Evolutionary conservation across 2,888 invertebrate species (phyloP).

Genomic region (Ligdia adustata): DNA sequence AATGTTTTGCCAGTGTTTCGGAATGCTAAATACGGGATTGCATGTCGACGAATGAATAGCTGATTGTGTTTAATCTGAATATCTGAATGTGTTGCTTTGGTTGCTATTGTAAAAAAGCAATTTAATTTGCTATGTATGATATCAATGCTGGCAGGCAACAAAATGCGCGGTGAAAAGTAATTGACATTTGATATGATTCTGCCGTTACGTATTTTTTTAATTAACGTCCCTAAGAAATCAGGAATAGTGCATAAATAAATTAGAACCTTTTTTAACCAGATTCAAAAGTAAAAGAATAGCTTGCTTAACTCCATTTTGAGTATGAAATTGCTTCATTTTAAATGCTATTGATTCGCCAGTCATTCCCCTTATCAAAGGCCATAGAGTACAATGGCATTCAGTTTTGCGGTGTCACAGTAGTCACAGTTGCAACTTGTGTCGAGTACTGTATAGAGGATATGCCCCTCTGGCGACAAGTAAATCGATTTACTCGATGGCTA

Average conservation of each 20-base stretch:
- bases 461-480: conserved; percentile 60
- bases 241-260: no score
- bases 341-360: neutral
- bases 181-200: conserved; percentile 1
- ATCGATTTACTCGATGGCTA: conserved; percentile 60
- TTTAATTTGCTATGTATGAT: conserved; percentile 16
- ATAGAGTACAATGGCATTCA: conserved; percentile 40
- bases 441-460: conserved; percentile 63
- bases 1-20: conserved; percentile 38
- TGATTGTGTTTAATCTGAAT: conserved; percentile 24
- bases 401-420: conserved; percentile 59
- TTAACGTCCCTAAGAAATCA: no score
- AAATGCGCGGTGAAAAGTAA: conserved; percentile 2
- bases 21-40: conserved; percentile 37
- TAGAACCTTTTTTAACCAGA: no score
- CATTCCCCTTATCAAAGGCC: conserved; percentile 9
- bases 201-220: no score
- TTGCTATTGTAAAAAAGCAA: conserved; percentile 17
- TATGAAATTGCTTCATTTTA: no score
- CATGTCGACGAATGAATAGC: conserved; percentile 34
- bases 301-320: no score
- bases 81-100: conserved; percentile 12
- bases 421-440: conserved; percentile 47
- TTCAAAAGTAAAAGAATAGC: no score
- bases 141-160: neutral